Conservation (phyloP, 2,113 vertebrate species). For the Marmota monax region DNA sequence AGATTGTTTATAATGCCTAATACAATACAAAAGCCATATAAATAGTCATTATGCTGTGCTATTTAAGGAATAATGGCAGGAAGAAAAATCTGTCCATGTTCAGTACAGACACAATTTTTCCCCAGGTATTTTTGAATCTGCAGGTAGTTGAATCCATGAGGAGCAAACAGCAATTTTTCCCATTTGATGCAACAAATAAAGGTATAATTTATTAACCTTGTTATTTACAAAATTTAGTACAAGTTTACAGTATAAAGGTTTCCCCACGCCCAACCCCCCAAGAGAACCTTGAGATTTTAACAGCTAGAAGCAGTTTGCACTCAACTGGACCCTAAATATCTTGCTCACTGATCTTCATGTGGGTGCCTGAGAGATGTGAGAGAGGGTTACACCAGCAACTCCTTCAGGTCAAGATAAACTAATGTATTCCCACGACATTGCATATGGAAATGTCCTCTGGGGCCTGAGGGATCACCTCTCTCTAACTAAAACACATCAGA, state of each 20-base stretch:
- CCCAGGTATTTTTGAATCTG: background rate
- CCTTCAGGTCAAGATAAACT: background rate
- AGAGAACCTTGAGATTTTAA: background rate
- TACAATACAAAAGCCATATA: background rate
- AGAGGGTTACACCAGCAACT: fast-evolving
- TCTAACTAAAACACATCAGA: background rate
- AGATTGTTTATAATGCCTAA: background rate
- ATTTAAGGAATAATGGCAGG: background rate
- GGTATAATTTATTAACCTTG: background rate
- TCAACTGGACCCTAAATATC: background rate
- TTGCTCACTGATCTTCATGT: fast-evolving
- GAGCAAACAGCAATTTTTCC: background rate
- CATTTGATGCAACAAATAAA: background rate
- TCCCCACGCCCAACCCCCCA: background rate
- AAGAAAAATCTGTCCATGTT: background rate
- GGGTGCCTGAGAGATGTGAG: fast-evolving
- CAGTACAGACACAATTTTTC: background rate
- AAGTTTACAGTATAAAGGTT: no score
- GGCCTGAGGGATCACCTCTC: background rate
- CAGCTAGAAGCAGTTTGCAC: background rate
- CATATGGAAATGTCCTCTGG: background rate
- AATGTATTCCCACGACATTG: fast-evolving
- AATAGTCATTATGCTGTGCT: background rate
- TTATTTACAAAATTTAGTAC: background rate
- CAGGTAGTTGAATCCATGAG: background rate